Evolutionary conservation across 2,888 invertebrate species (phyloP).

Genomic region (Pachymerium ferrugineum): DNA sequence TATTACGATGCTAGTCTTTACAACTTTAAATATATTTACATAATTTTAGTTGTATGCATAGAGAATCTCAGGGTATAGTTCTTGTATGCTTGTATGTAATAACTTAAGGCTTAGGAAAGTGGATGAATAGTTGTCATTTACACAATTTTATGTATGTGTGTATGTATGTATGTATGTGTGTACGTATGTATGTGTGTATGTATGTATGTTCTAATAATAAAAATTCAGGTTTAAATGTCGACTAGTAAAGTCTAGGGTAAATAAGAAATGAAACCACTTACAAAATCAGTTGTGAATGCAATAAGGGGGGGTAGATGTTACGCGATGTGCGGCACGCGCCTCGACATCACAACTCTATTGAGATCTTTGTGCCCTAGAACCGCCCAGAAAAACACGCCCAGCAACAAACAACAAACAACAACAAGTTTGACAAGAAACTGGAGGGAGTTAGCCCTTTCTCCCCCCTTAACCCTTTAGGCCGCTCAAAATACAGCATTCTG

Average conservation of each 20-base stretch:
- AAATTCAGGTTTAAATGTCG: too few relatives aligned
- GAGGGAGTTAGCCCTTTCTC: not conserved
- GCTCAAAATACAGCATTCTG: not conserved
- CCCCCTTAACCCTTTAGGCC: not conserved
- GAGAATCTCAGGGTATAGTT: too few relatives aligned
- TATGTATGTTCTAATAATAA: too few relatives aligned
- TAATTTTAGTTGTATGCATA: too few relatives aligned
- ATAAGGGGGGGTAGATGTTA: not conserved
- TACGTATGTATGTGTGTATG: too few relatives aligned
- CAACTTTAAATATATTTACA: too few relatives aligned
- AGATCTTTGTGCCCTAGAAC: not conserved
- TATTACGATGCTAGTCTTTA: too few relatives aligned
- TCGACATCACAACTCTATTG: not conserved
- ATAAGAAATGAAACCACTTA: not conserved
- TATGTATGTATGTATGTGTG: too few relatives aligned
- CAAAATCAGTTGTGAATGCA: not conserved
- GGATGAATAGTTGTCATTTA: too few relatives aligned
- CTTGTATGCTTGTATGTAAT: too few relatives aligned
- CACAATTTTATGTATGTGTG: too few relatives aligned
- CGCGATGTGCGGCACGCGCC: conserved; percentile 1
- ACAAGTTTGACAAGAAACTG: not conserved
- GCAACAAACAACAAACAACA: conserved; percentile 5
- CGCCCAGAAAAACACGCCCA: conserved; percentile 13
- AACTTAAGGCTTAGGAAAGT: too few relatives aligned
- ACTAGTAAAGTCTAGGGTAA: not conserved